A percentile compares a stretch with the other conserved stretches of the same genome.
These are phyloP conservation scores for Habrosyne pyritoides DNA, from an alignment of 2,888 invertebrate species.

Conservation along the genomic window DNA sequence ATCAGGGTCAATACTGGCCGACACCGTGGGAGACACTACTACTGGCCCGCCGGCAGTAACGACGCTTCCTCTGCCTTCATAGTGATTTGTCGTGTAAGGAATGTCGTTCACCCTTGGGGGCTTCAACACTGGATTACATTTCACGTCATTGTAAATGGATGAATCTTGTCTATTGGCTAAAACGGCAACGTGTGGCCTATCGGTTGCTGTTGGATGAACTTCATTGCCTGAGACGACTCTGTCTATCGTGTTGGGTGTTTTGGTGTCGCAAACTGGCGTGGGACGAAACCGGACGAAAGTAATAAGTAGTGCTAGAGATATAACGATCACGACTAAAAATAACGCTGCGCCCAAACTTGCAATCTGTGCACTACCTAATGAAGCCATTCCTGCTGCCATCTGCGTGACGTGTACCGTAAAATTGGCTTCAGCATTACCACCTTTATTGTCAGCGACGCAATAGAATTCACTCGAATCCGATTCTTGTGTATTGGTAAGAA, in stretches of 20 bases:
- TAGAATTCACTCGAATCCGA: conserved; percentile 93
- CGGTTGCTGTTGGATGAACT: conserved; percentile 74
- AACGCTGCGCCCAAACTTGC: conserved; percentile 93
- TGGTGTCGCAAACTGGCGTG: conserved; percentile 89
- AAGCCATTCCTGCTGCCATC: conserved; percentile 90
- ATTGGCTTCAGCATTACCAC: conserved; percentile 94
- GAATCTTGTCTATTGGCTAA: conserved; percentile 81
- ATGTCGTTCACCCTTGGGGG: conserved; percentile 87
- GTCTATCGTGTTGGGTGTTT: conserved; percentile 89
- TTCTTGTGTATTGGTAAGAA: conserved; percentile 92
- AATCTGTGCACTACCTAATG: conserved; percentile 92
- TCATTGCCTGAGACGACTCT: conserved; percentile 86
- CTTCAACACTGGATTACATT: conserved; percentile 88
- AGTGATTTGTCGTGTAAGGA: conserved; percentile 87
- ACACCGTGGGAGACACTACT: conserved; percentile 89
- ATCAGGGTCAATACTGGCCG: conserved; percentile 92
- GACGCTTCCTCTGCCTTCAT: conserved; percentile 87
- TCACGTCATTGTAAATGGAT: conserved; percentile 63
- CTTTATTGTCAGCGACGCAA: conserved; percentile 95
- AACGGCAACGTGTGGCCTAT: conserved; percentile 82
- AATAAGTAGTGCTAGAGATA: conserved; percentile 87
- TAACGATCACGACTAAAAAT: conserved; percentile 89
- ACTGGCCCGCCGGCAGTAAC: conserved; percentile 85
- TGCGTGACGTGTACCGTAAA: conserved; percentile 93
- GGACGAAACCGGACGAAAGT: conserved; percentile 89